Base-by-base conservation (phyloP, 2,888 invertebrate genomes). In the Microctonus brassicae region DNA sequence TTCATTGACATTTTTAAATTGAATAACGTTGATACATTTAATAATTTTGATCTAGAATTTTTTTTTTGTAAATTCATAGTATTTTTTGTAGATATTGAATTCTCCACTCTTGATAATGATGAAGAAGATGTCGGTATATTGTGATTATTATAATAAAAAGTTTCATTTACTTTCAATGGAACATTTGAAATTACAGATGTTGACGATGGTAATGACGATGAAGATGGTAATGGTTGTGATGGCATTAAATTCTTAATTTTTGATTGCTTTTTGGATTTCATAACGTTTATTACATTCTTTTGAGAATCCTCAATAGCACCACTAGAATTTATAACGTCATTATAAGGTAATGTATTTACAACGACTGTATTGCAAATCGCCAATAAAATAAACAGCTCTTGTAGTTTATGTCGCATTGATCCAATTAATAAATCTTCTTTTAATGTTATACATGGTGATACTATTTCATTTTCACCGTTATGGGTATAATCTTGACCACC, bases 331-430 rank as follows among this genome's bases (percentile, higher is more conserved):
- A 95, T 94, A 78, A 89, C 87, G 85, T 93, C 93, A 78, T 90
- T 89, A 86, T 93, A 93, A 7, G 97, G 97, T 85, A 94, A 94
- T 63, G 92, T 91, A 77, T 97, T 95, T 65, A 98, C 98, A 67
- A 98, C 95, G 7, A 99, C 98, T 0, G 98, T 98, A 89, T 99
- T 99, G 88, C 99, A 99, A 73, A 98, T 92, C 17, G 98, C 95
- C 87, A 99, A 89, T 26, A 97, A 92, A 73, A 98, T 87, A 76
- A 99, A 92, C 88, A 99, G 98, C 86, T 97, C 97, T 80, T 94
- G 94, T 36, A 96, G 91, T 83, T 93, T 90, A 79, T 94, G 93
- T 61, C 86, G 81, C 61, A 81, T 84, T 5, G 93, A 91, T 80
- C 95, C 93, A 42, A 88, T 87, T 67, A 88, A 81, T 60, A 91